phyloP scores from a whole-genome alignment of 92 coral and sea anemone genomes.

The Siderastrea radians region DNA sequence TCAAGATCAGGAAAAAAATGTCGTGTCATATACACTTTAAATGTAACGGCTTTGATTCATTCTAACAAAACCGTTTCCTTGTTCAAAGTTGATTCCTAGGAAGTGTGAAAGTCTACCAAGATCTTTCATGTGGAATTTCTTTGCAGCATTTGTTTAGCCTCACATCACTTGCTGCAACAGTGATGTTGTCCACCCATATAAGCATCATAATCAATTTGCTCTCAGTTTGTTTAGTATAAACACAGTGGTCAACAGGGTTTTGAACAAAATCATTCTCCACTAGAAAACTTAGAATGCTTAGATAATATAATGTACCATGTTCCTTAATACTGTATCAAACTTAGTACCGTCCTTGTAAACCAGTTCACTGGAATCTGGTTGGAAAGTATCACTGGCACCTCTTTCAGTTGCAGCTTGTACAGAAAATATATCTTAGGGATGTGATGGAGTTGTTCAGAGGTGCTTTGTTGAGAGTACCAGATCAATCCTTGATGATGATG shows the following conservation, averaged over 20 bases:
- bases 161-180: conserved; percentile 51
- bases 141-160: conserved; percentile 47
- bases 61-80: conserved; percentile 54
- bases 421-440: conserved; percentile 60
- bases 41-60: conserved; percentile 50
- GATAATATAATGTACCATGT: conserved; percentile 47
- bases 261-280: conserved; percentile 55
- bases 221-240: conserved; percentile 35
- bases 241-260: conserved; percentile 65
- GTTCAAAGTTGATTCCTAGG: conserved; percentile 46
- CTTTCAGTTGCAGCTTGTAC: conserved; percentile 67
- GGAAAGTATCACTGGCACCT: conserved; percentile 49
- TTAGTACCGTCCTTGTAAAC: conserved; percentile 58
- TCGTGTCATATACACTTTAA: too few relatives aligned
- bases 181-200: conserved; percentile 58
- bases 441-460: conserved; percentile 20
- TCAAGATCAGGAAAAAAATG: too few relatives aligned
- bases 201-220: conserved; percentile 14
- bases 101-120: conserved; percentile 60
- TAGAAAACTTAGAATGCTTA: conserved; percentile 19
- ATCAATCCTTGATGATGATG: too few relatives aligned
- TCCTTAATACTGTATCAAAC: conserved; percentile 39
- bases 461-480: too few relatives aligned
- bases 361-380: conserved; percentile 43
- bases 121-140: conserved; percentile 68